A percentile compares a stretch with the other conserved stretches of the same genome.
phyloP scores from a whole-genome alignment of 2,797 vertebrate genomes.

The Danio kyathit region DNA sequence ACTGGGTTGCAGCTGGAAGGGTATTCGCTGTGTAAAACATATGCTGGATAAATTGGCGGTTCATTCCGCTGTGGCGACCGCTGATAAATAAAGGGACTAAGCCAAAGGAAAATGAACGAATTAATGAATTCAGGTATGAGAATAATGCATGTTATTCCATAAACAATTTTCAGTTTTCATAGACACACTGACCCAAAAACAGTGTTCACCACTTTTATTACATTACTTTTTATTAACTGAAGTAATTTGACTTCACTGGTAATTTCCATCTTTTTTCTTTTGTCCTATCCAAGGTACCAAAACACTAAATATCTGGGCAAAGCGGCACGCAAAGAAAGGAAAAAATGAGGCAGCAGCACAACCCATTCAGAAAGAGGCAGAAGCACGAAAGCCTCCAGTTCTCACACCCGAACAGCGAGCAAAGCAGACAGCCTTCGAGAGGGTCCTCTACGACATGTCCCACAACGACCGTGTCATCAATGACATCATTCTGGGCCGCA shows the following conservation, averaged over 20 bases:
- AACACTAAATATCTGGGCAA: constrained; percentile 64
- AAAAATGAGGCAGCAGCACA: constrained; percentile 59
- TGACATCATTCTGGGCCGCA: constrained; percentile 75
- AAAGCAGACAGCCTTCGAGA: constrained; percentile 75
- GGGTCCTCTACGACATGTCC: constrained; percentile 78
- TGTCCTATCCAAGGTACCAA: constrained; percentile 64
- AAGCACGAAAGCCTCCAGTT: constrained; percentile 55
- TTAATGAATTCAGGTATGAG: too few species aligned
- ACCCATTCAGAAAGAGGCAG: constrained; percentile 20
- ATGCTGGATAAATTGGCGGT: too few species aligned
- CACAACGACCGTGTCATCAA: constrained; percentile 73
- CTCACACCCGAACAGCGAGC: constrained; percentile 68
- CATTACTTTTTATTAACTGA: neutral
- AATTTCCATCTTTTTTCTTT: neutral
- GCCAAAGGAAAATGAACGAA: too few species aligned
- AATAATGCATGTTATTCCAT: too few species aligned
- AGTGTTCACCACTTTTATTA: neutral
- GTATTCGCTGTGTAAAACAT: too few species aligned
- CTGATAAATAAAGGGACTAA: too few species aligned
- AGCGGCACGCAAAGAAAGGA: constrained; percentile 66
- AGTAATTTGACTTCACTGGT: neutral
- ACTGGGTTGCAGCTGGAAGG: too few species aligned
- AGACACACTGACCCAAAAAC: neutral
- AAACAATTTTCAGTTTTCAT: neutral
- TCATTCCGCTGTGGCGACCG: too few species aligned